Evolutionary conservation across 2,113 vertebrate genomes (phyloP).

Genomic region (Corythaixoides concolor): DNA sequence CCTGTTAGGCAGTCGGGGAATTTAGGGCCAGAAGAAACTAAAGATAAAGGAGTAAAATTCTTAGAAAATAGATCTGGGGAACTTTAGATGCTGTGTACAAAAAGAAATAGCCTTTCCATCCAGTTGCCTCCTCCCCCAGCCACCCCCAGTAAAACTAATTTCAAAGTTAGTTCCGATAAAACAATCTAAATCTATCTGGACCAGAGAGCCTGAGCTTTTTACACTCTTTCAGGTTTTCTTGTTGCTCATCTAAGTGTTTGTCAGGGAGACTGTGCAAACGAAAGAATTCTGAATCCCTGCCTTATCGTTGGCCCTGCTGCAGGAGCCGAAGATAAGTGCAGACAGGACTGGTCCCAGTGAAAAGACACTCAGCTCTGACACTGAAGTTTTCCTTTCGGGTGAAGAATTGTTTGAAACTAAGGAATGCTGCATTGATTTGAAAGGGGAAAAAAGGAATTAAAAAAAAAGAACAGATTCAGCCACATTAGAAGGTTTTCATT

Average conservation of each 20-base stretch:
- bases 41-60: conserved; percentile 17
- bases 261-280: background rate
- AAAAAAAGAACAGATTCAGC: background rate
- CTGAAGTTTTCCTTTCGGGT: background rate
- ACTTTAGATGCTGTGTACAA: background rate
- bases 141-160: background rate
- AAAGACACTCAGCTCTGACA: background rate
- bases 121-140: background rate
- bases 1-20: background rate
- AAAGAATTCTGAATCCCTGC: background rate
- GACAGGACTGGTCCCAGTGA: background rate
- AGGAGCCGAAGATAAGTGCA: conserved; percentile 17
- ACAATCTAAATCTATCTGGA: background rate
- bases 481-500: background rate
- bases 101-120: background rate
- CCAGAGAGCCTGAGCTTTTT: background rate
- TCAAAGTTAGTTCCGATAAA: background rate
- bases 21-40: conserved; percentile 1
- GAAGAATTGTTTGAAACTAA: background rate
- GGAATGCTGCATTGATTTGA: background rate
- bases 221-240: background rate
- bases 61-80: background rate
- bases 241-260: background rate
- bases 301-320: background rate
- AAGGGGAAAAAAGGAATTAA: background rate